These are phyloP conservation scores for Pelodiscus sinensis DNA, from an alignment of 2,113 vertebrate genomes.

Conservation along the genomic window DNA sequence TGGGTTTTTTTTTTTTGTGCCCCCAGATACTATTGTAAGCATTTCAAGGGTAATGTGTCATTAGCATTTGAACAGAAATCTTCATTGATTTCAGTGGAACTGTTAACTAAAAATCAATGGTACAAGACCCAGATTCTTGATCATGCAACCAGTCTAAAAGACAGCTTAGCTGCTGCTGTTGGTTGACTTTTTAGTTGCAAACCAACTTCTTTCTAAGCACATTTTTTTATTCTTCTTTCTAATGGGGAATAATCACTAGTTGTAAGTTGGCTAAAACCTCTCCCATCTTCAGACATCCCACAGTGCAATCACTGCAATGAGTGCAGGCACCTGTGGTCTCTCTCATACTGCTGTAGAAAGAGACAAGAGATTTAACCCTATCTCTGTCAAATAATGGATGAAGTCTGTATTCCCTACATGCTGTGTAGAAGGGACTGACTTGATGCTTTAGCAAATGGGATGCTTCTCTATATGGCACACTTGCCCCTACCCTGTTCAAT, in stretches of 20 bases:
- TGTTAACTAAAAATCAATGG: conserved; percentile 27
- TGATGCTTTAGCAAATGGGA: background rate
- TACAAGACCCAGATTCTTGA: background rate
- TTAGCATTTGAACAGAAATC: background rate
- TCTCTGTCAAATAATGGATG: background rate
- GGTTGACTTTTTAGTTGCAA: conserved; percentile 6
- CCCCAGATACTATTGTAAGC: background rate
- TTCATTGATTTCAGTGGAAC: conserved; percentile 47
- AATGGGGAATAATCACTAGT: background rate
- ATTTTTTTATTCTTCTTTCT: background rate
- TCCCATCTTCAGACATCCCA: background rate
- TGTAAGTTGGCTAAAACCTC: background rate
- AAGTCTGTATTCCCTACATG: accelerated
- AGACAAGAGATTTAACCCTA: background rate
- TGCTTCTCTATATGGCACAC: background rate
- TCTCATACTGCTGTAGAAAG: background rate
- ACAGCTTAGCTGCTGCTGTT: background rate
- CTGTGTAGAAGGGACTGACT: background rate
- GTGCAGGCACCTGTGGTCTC: background rate
- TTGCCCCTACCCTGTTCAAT: background rate
- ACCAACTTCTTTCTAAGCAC: background rate
- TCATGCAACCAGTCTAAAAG: accelerated
- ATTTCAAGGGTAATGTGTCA: background rate
- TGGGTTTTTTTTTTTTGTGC: background rate
- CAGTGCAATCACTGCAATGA: background rate